Evolutionary conservation across 2,888 invertebrate genomes (phyloP), one percentile per base, ranked within the genome.

Genomic region (Sarcophaga carnaria): DNA sequence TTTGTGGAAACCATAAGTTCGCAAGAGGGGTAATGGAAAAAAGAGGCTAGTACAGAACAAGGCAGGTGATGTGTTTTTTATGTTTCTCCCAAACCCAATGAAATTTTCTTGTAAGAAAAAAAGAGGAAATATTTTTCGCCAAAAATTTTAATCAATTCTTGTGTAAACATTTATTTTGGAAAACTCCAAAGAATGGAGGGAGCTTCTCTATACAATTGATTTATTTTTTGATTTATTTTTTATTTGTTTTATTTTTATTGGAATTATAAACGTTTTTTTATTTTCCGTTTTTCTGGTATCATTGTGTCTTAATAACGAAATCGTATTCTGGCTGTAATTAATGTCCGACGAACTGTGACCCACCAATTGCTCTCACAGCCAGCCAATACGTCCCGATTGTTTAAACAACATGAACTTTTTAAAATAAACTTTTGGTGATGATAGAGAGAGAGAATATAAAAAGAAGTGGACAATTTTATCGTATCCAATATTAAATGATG

Each of bases 371-470:
- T 10, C 72, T 62, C 49, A 14, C 22, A 49, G 12, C 14, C 49
- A 49, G 22, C 22, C 22, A 22, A 49, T 27, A 37, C 1, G 11
- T 49, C 59, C 59, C 45, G 20, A 27, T 64, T 83, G 63, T 87
- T 83, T 84, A 64, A 78, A 75, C 87, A 84, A 83, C 75, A 83
- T 78, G 62, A 70, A 81, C 64, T 83, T 83, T 86, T 83, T 74
- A 37, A 80, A 80, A 81, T 67, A 84, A 87, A 81, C 77, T 83
- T 86, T 77, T 63, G 22, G 22, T 64, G 17, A 69, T 62, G 17
- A 14, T 17, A 45, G 49, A 62, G 10, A 63, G 17, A 83, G 66
- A 67, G 76, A 66, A 49, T 49, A 49, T 14, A 49, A 49, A 49
- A 49, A 14, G 49, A 49, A 49, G 1, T 12, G 76, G 59, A 80